phyloP scores from a whole-genome alignment of 2,888 invertebrate genomes.

The Prosopocoilus inquinatus region DNA sequence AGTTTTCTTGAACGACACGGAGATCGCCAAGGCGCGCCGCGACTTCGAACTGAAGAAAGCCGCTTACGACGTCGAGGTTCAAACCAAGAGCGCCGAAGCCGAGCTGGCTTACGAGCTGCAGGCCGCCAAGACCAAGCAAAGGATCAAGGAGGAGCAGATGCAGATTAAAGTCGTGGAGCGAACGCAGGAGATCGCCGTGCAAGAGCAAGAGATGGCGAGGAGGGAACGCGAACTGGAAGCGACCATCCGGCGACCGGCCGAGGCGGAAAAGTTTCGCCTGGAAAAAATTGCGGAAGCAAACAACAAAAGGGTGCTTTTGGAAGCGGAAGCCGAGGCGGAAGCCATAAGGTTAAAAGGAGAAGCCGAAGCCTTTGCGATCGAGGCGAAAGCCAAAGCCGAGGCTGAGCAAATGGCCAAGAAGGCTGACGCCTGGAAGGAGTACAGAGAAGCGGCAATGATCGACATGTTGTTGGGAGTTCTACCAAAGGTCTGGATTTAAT shows the following conservation, averaged over 20 bases:
- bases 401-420: slow-evolving; percentile 97
- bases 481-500: slow-evolving; percentile 71
- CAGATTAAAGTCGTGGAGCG: slow-evolving; percentile 68
- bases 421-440: slow-evolving; percentile 95
- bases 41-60: slow-evolving; percentile 98
- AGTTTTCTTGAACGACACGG: slow-evolving; percentile 91
- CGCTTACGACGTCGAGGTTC: slow-evolving; percentile 94
- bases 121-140: slow-evolving; percentile 93
- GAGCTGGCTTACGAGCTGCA: slow-evolving; percentile 91
- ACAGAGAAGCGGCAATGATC: slow-evolving; percentile 92
- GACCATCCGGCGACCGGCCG: slow-evolving; percentile 89
- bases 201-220: slow-evolving; percentile 93
- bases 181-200: slow-evolving; percentile 57
- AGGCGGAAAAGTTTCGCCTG: slow-evolving; percentile 87
- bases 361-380: slow-evolving; percentile 90
- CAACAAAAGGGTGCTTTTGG: slow-evolving; percentile 80
- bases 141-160: slow-evolving; percentile 93
- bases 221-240: slow-evolving; percentile 92
- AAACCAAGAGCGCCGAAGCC: slow-evolving; percentile 90
- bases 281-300: slow-evolving; percentile 96
- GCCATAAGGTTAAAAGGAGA: slow-evolving; percentile 81
- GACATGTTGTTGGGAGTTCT: slow-evolving; percentile 95
- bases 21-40: slow-evolving; percentile 94
- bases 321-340: slow-evolving; percentile 95
- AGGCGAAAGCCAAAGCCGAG: slow-evolving; percentile 92